These are phyloP conservation scores for Ophiothrix spiculata DNA, from an alignment of 35 echinoderm and acorn worm species.

Conservation along the genomic window DNA sequence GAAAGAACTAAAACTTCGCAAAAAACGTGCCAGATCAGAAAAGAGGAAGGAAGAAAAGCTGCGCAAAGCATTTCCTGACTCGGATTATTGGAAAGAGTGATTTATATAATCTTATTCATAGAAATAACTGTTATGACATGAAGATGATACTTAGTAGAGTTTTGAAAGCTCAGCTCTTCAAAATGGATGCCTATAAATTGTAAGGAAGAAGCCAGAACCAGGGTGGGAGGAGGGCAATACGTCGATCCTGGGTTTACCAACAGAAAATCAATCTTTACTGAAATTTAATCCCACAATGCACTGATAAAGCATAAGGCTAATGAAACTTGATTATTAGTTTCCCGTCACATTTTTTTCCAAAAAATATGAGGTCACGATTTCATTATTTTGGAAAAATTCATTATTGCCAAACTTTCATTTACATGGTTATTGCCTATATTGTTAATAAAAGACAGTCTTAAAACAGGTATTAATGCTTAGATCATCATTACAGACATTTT, in stretches of 20 bases:
- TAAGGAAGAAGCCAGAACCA: not conserved
- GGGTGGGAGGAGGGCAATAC: not conserved
- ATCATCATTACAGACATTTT: too few species aligned
- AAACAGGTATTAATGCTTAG: too few species aligned
- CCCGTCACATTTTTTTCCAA: too few species aligned
- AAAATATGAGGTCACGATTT: too few species aligned
- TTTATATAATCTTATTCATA: too few species aligned
- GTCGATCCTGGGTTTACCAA: not conserved
- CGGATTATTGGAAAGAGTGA: conserved; percentile 68
- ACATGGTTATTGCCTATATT: too few species aligned
- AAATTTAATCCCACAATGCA: not conserved
- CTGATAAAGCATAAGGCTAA: too few species aligned
- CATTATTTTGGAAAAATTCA: too few species aligned
- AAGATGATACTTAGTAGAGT: not conserved
- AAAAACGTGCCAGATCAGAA: conserved; percentile 28
- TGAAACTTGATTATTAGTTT: too few species aligned
- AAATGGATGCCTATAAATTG: not conserved
- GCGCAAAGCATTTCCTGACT: conserved; percentile 63
- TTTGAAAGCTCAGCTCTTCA: too few species aligned
- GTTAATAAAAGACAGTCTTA: too few species aligned
- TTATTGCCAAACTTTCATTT: too few species aligned
- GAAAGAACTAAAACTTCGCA: conserved; percentile 39
- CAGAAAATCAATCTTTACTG: not conserved
- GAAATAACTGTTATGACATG: not conserved
- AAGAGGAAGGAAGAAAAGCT: conserved; percentile 35